A percentile compares a stretch with the other conserved stretches of the same genome.
These are phyloP conservation scores for Marisa cornuarietis DNA, from an alignment of 1,140 invertebrate species.

Conservation along the genomic window DNA sequence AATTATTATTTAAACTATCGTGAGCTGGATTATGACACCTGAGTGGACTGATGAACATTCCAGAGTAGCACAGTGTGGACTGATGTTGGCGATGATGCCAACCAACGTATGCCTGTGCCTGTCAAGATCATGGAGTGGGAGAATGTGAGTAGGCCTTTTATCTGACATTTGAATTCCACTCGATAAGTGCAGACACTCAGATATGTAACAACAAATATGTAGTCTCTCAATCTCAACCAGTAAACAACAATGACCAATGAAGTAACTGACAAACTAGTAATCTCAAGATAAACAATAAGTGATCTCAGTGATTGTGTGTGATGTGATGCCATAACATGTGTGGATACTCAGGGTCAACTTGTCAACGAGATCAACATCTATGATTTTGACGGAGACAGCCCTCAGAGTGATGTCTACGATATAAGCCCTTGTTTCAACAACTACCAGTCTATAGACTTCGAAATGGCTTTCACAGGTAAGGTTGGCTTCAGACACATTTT, in stretches of 20 bases:
- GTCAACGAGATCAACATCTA: conserved; percentile 8
- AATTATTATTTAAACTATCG: too few species aligned
- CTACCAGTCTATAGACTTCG: conserved; percentile 1
- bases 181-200: too few species aligned
- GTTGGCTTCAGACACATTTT: not conserved
- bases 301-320: too few species aligned
- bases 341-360: not conserved
- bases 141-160: conserved; percentile 1
- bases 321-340: too few species aligned
- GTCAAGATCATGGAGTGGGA: conserved; percentile 15
- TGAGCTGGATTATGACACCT: too few species aligned
- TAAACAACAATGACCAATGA: too few species aligned
- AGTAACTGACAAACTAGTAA: too few species aligned
- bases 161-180: too few species aligned
- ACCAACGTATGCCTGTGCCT: not conserved
- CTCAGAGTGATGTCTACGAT: not conserved
- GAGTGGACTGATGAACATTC: too few species aligned
- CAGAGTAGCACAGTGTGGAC: not conserved
- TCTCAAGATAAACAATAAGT: too few species aligned
- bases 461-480: not conserved
- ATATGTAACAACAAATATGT: too few species aligned
- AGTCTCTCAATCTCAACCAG: too few species aligned
- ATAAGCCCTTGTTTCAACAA: conserved; percentile 1
- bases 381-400: conserved; percentile 7
- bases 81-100: not conserved